These are phyloP conservation scores for Myotis lucifugus DNA, from an alignment of 2,113 vertebrate species.

Conservation along the genomic window DNA sequence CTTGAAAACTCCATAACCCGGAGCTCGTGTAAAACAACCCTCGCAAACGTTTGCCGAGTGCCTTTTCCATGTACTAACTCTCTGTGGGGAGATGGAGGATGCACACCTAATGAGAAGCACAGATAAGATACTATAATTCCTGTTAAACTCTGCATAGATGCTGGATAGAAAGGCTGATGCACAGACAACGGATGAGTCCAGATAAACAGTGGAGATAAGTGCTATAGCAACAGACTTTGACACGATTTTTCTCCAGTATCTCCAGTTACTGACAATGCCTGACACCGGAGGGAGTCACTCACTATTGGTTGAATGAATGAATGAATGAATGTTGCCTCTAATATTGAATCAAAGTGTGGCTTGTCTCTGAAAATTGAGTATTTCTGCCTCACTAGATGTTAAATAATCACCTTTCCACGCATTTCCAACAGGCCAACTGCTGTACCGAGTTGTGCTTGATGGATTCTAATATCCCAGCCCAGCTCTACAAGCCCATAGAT, in stretches of 20 bases:
- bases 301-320: not conserved
- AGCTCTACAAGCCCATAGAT: not conserved
- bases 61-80: not conserved
- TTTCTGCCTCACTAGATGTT: constrained; percentile 22
- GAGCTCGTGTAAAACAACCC: not conserved
- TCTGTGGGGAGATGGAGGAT: not conserved
- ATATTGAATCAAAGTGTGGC: not conserved
- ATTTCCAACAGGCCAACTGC: constrained; percentile 11
- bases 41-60: not conserved
- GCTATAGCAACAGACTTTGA: not conserved
- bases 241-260: not conserved
- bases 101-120: not conserved
- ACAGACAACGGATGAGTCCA: not conserved
- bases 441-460: not conserved
- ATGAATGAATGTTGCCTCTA: not conserved
- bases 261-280: not conserved
- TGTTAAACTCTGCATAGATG: not conserved
- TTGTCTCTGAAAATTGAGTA: not conserved
- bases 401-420: not conserved
- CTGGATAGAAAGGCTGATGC: not conserved
- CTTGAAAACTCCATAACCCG: not conserved
- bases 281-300: not conserved
- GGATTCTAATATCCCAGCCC: constrained; percentile 11
- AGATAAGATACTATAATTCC: not conserved
- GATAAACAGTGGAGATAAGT: not conserved